These are phyloP conservation scores for Blera fallax DNA, from an alignment of 2,888 invertebrate species.

Conservation along the genomic window DNA sequence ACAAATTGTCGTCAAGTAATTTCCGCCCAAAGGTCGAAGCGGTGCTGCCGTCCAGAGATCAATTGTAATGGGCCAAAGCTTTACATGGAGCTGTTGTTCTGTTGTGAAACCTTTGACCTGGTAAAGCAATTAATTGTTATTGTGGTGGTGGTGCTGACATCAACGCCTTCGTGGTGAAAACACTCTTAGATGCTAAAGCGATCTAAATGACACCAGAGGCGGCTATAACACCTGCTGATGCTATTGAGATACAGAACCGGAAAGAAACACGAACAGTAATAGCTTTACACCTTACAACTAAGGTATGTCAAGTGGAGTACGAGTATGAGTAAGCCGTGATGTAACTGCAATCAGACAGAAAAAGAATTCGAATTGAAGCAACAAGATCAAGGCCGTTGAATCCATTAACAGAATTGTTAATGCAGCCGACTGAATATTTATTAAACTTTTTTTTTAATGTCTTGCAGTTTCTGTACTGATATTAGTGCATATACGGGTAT, in stretches of 20 bases:
- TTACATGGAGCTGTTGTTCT: background rate
- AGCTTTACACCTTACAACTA: background rate
- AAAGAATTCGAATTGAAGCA: background rate
- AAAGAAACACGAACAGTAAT: background rate
- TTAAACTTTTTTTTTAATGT: background rate
- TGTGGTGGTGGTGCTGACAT: background rate
- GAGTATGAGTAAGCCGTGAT: background rate
- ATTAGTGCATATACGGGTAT: too few relatives aligned
- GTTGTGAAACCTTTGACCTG: constrained; percentile 36
- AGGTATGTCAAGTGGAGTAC: background rate
- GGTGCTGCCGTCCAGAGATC: constrained; percentile 23
- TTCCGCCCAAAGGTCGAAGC: constrained; percentile 31
- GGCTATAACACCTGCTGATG: constrained; percentile 43
- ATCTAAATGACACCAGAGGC: background rate
- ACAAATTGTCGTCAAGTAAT: constrained; percentile 27
- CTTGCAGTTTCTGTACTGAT: background rate
- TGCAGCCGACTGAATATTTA: background rate
- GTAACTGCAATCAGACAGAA: background rate
- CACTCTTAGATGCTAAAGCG: background rate
- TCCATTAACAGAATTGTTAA: background rate
- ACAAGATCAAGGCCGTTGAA: constrained; percentile 23
- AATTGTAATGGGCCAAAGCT: constrained; percentile 47
- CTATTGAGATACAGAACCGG: background rate
- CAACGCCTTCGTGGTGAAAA: constrained; percentile 5
- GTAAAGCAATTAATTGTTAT: constrained; percentile 1